phyloP scores from a whole-genome alignment of 2,797 vertebrate genomes.

The Tapirus indicus region DNA sequence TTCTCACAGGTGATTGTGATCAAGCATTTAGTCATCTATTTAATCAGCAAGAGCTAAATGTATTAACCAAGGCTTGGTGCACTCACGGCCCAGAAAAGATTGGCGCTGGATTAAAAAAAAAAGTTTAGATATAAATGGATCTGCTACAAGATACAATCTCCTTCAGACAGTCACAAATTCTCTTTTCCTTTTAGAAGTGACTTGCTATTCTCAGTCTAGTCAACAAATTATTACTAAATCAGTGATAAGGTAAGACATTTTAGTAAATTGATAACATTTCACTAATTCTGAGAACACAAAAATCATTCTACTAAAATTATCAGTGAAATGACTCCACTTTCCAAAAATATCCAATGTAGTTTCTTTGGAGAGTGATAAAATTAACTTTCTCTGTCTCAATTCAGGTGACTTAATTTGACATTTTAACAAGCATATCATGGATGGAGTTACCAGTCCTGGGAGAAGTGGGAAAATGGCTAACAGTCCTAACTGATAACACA shows the following conservation, averaged over 20 bases:
- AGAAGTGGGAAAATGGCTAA: slow-evolving; percentile 46
- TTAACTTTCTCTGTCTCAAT: slow-evolving; percentile 53
- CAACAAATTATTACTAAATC: slow-evolving; percentile 52
- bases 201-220: slow-evolving; percentile 47
- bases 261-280: slow-evolving; percentile 1
- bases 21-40: neutral
- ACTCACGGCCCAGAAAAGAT: slow-evolving; percentile 20
- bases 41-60: neutral
- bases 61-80: neutral
- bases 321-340: slow-evolving; percentile 12
- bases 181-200: slow-evolving; percentile 47
- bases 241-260: slow-evolving; percentile 19
- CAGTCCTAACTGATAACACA: neutral
- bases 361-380: slow-evolving; percentile 46
- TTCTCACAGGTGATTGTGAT: neutral
- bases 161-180: neutral
- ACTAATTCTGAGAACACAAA: slow-evolving; percentile 49
- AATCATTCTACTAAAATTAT: slow-evolving; percentile 48
- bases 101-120: neutral
- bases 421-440: slow-evolving; percentile 15
- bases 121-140: neutral
- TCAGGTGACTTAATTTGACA: slow-evolving; percentile 55
- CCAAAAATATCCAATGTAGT: neutral
- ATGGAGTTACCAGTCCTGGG: neutral
- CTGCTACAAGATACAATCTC: neutral